A percentile compares a stretch with the other conserved stretches of the same genome.
phyloP scores from a whole-genome alignment of 1,140 invertebrate species.

The Homarus americanus region DNA sequence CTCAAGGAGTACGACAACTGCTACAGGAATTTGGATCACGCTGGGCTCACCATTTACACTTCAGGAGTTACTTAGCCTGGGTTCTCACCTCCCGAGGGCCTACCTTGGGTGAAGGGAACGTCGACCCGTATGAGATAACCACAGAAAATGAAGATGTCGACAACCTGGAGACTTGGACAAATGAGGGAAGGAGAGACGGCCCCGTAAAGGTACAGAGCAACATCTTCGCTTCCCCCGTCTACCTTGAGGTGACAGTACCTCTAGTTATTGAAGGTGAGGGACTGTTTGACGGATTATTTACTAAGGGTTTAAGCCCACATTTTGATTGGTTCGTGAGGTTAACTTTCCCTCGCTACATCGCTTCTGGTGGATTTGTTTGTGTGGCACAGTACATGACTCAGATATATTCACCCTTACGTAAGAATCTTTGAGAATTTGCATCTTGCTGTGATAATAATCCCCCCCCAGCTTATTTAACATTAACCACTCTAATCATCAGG shows the following conservation, averaged over 20 bases:
- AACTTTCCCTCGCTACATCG: background rate
- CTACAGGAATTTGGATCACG: conserved; percentile 6
- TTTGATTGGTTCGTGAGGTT: background rate
- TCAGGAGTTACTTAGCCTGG: conserved; percentile 23
- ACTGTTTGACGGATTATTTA: background rate
- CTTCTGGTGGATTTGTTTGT: background rate
- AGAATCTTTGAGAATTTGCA: background rate
- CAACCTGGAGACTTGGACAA: background rate
- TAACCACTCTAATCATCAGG: too few species aligned
- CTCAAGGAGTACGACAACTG: background rate
- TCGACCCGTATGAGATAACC: background rate
- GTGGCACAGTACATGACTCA: background rate
- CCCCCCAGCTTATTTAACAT: too few species aligned
- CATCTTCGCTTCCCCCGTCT: conserved; percentile 14
- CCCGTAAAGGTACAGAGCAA: background rate
- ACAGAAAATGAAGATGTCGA: background rate
- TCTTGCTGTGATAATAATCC: background rate
- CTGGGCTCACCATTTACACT: background rate
- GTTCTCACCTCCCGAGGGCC: conserved; percentile 26
- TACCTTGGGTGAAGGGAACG: background rate
- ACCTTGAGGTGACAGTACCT: conserved; percentile 17
- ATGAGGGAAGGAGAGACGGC: background rate
- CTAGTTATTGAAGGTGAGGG: background rate
- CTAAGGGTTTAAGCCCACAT: background rate
- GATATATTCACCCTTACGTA: background rate